phyloP scores from a whole-genome alignment of 1,140 invertebrate species.

The Temnothorax curvispinosus region DNA sequence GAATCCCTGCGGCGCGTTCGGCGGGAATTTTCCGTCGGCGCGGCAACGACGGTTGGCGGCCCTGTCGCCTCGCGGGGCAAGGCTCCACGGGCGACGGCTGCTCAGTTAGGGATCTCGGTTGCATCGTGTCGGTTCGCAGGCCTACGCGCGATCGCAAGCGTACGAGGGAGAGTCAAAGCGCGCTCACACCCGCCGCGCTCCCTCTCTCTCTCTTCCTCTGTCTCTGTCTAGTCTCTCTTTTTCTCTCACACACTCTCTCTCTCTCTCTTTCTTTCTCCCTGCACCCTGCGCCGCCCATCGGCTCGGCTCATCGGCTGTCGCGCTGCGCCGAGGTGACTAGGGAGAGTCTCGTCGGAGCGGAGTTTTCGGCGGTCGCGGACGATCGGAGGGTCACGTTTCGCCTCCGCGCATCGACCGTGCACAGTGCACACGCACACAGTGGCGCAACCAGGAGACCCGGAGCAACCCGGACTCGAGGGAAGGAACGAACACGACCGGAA shows the following conservation, averaged over 20 bases:
- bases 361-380: neutral
- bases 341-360: neutral
- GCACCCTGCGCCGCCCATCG: slow-evolving; percentile 54
- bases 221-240: slow-evolving; percentile 13
- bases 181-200: slow-evolving; percentile 45
- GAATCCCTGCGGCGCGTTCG: neutral
- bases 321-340: neutral
- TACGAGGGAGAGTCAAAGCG: slow-evolving; percentile 46
- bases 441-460: neutral
- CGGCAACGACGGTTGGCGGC: slow-evolving; percentile 60
- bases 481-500: slow-evolving; percentile 43
- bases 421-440: neutral
- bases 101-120: slow-evolving; percentile 81
- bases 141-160: slow-evolving; percentile 18
- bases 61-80: slow-evolving; percentile 74
- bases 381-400: neutral
- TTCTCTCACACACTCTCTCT: slow-evolving; percentile 8
- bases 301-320: neutral
- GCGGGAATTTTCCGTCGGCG: slow-evolving; percentile 17
- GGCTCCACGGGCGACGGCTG: slow-evolving; percentile 72
- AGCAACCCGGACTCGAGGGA: neutral
- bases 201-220: neutral
- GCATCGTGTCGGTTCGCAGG: slow-evolving; percentile 78
- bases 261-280: slow-evolving; percentile 4
- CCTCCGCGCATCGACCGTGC: neutral